These are phyloP conservation scores for Amphiprion clarkii DNA, from an alignment of 2,797 vertebrate genomes.

Conservation along the genomic window DNA sequence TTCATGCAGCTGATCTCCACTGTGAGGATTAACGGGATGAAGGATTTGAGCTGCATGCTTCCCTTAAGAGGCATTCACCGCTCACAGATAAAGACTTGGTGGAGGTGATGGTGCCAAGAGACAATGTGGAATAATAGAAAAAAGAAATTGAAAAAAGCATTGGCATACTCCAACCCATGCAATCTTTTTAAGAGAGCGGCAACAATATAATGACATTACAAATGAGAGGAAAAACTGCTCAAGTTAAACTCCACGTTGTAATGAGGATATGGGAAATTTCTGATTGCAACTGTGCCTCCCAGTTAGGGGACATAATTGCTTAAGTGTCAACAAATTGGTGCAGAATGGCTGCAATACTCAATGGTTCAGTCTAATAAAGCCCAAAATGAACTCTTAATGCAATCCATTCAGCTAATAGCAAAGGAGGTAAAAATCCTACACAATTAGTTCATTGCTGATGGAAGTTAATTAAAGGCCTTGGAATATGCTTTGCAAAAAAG, in stretches of 20 bases:
- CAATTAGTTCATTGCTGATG: constrained; percentile 6
- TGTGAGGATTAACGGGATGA: constrained; percentile 59
- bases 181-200: neutral
- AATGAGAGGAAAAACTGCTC: neutral
- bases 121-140: constrained; percentile 20
- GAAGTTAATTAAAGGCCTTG: neutral
- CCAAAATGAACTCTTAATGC: neutral
- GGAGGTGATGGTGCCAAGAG: constrained; percentile 20
- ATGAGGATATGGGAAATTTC: constrained; percentile 20
- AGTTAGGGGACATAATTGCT: neutral
- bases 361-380: constrained; percentile 11
- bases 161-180: neutral
- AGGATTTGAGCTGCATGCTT: constrained; percentile 44
- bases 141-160: neutral
- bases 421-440: neutral
- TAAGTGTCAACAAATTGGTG: constrained; percentile 9
- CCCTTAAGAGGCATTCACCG: constrained; percentile 34
- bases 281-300: constrained; percentile 3
- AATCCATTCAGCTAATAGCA: constrained; percentile 4
- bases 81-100: constrained; percentile 34
- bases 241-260: constrained; percentile 2
- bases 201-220: constrained; percentile 5
- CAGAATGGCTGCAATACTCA: constrained; percentile 13
- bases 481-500: neutral
- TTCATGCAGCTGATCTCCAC: constrained; percentile 17